Evolutionary conservation across 53 echinoderm and acorn worm genomes (phyloP).

Genomic region (Astropecten irregularis): DNA sequence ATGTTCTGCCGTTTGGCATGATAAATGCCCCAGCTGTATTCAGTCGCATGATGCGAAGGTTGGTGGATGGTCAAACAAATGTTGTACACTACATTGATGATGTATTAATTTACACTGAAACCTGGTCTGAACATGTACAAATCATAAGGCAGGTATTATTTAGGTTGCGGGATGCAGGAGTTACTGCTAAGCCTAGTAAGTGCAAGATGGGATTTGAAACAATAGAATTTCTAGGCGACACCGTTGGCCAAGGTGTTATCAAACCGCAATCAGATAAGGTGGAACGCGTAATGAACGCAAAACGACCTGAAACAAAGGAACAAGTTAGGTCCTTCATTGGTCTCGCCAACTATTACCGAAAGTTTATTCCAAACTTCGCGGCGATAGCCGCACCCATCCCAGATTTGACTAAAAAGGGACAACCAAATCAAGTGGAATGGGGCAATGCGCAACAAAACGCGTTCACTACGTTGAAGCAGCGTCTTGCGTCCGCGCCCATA

Average conservation of each 20-base stretch:
- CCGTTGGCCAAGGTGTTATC: conserved; percentile 42
- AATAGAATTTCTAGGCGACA: conserved; percentile 63
- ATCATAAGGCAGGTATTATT: conserved; percentile 9
- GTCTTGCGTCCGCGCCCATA: neutral
- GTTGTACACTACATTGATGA: conserved; percentile 63
- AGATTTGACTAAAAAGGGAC: neutral
- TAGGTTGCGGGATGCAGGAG: conserved; percentile 30
- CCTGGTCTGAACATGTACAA: conserved; percentile 39
- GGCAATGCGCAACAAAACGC: neutral
- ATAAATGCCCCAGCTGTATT: conserved; percentile 62
- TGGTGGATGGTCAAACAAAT: conserved; percentile 35
- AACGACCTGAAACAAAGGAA: conserved; percentile 49
- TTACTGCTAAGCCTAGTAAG: conserved; percentile 61
- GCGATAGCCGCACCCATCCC: conserved; percentile 2
- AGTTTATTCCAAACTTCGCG: conserved; percentile 45
- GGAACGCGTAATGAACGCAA: neutral
- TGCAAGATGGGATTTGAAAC: conserved; percentile 33
- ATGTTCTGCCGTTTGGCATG: conserved; percentile 60
- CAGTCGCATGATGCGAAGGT: conserved; percentile 53
- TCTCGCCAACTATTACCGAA: conserved; percentile 21
- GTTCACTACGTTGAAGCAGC: neutral
- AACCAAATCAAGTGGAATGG: neutral
- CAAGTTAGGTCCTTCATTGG: conserved; percentile 57
- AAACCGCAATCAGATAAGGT: conserved; percentile 47
- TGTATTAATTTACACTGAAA: conserved; percentile 44